Percentiles rank a stretch among this genome's conserved stretches.
Conservation (phyloP, 2,888 invertebrate species). For the Lochmaea capreae region DNA sequence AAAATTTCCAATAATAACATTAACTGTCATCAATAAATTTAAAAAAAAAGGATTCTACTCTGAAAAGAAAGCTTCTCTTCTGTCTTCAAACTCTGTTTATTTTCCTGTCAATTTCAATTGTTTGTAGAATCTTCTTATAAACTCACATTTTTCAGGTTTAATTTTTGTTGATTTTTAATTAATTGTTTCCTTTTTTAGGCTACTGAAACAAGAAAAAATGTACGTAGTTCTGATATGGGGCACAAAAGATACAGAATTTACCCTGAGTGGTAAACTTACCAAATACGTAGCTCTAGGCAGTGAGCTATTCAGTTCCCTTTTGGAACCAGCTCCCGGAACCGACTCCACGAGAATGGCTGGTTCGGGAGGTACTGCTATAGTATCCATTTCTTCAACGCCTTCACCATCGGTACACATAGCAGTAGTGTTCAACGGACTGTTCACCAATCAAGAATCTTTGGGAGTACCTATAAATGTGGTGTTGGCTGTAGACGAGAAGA, state of each 20-base stretch:
- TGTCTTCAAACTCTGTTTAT: too few relatives aligned
- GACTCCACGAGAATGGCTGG: conserved; percentile 70
- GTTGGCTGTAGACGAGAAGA: conserved; percentile 78
- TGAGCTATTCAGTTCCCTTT: conserved; percentile 84
- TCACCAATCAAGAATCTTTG: conserved; percentile 72
- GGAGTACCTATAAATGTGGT: conserved; percentile 79
- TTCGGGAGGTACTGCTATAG: conserved; percentile 86
- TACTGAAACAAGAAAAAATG: conserved; percentile 83
- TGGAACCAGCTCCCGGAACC: conserved; percentile 74
- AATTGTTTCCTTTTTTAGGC: conserved; percentile 34
- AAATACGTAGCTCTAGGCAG: conserved; percentile 82
- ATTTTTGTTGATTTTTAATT: neutral
- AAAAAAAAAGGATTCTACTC: too few relatives aligned
- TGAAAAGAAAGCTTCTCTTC: too few relatives aligned
- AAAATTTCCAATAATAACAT: too few relatives aligned
- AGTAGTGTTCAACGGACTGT: conserved; percentile 85
- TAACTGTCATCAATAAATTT: too few relatives aligned
- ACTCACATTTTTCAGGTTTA: neutral
- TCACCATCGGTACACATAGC: conserved; percentile 85
- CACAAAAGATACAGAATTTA: conserved; percentile 76
- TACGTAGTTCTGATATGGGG: conserved; percentile 85
- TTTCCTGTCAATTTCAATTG: too few relatives aligned
- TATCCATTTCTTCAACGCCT: conserved; percentile 83
- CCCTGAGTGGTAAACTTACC: conserved; percentile 78
- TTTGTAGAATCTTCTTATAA: neutral